Base-by-base conservation (phyloP, 2,797 vertebrate genomes). In the Rhadinocentrus ornatus region DNA sequence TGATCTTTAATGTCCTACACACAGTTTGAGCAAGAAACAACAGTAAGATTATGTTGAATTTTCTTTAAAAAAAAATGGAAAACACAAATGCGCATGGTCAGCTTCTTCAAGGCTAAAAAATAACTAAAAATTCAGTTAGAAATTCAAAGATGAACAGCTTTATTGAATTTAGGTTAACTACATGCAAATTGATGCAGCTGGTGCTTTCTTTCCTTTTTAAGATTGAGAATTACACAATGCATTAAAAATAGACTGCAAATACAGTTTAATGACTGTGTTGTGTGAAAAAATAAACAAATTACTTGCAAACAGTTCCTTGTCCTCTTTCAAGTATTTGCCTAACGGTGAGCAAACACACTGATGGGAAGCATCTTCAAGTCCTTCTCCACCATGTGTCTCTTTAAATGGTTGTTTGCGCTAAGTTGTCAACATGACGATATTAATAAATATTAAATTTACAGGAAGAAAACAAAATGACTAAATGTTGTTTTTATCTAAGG, bases 301-400 rank as follows among this genome's bases (percentile, higher is more conserved):
- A 82, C 75, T 73, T 55, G 59, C 70, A 86, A 81, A 89, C 69
- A 78, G 6, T n/a, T 58, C 54, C 82, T 77, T 79, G 78, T 81
- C 74, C 4, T 57, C 58, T 53, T 35, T 53, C 48, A 75, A 79
- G 77, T 74, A 82, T 76, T 56, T 50, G 12, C 10, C 50, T 78
- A 75, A 88, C 73, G 44, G 22, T 80, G 77, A 80, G 69, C 89
- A 91, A 92, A 90, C 83, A 89, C 65, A 12, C 18, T 41, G 66
- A 72, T 54, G 41, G 58, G 67, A 37, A 75, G 59, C 66, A 34
- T 80, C 62, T 67, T 69, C 63, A 15, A 4, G 31, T 37, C 35
- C 37, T 39, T 15, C 13, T 39, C 12, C 66, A 63, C 68, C 62
- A 35, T 62, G 74, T 74, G 77, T 86, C 84, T 83, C 81, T 64